Evolutionary conservation across 1,140 invertebrate species (phyloP), one percentile per base, ranked within the genome.

Genomic region (Brachionus angularis): DNA sequence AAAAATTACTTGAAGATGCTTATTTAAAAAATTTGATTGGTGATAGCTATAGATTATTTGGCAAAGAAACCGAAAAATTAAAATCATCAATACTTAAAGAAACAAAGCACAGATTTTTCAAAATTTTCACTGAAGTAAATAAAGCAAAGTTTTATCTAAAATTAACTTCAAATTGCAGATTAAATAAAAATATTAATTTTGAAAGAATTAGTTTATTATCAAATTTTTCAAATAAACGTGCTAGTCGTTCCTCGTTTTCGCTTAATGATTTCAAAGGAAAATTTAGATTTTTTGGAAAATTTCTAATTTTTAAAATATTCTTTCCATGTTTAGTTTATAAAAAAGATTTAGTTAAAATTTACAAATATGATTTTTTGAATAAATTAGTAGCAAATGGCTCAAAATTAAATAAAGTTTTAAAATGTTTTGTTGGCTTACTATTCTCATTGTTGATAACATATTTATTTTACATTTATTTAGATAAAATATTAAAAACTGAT

Each of bases 271-370:
- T 39, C 39, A 23, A 4, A 8, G 53, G 53, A 29, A 12, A 58
- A 23, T 58, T 21, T 21, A 58, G 53, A 58, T 33, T 58, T 23
- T 14, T 42, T 2, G 53, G 53, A 33, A 58, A 58, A 58, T 58
- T 21, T 39, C 5, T 39, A 10, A 36, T 58, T 18, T 34, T 23
- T 7, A 58, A 58, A 42, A 39, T 58, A 29, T 58, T 58, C 25
- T 58, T 58, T 58, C 53, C 53, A 8, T 5, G 33, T 25, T 29
- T 58, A 12, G 53, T 58, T n/a, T 58, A 58, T 34, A 39, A 58
- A 58, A 12, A 16, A 12, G 53, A 58, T 39, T 36, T 58, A 34
- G 34, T 39, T 23, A 58, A 58, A 23, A 21, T 2, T 4, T 39
- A 12, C 10, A 23, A 12, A 25, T 58, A 18, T 2, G 23, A 58